These are phyloP conservation scores for Trematomus loennbergii DNA, from an alignment of 2,113 vertebrate genomes.

Conservation along the genomic window DNA sequence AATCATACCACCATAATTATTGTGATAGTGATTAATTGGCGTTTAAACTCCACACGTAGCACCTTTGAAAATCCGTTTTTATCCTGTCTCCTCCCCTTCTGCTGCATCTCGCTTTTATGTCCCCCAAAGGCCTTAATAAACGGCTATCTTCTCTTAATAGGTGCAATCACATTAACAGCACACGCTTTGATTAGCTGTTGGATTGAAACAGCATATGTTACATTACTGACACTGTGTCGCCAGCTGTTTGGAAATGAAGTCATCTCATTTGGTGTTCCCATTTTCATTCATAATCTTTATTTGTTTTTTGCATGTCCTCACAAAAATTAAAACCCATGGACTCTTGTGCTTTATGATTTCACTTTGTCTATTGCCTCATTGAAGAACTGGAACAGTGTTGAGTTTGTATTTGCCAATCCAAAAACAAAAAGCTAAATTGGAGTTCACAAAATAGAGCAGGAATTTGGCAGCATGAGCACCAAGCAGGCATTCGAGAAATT, in stretches of 20 bases:
- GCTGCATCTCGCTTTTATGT: background rate
- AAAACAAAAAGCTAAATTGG: too few species aligned
- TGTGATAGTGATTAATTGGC: background rate
- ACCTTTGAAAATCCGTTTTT: constrained; percentile 1
- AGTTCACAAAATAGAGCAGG: too few species aligned
- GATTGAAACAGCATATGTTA: constrained; percentile 22
- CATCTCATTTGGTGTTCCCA: background rate
- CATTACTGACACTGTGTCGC: background rate
- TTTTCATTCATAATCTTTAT: background rate
- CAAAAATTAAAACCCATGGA: too few species aligned
- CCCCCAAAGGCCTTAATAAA: constrained; percentile 33
- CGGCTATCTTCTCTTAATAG: constrained; percentile 21
- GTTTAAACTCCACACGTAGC: background rate
- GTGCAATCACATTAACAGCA: constrained; percentile 29
- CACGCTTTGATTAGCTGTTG: constrained; percentile 10
- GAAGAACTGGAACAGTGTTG: too few species aligned
- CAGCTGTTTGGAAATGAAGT: constrained; percentile 34
- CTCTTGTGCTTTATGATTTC: too few species aligned
- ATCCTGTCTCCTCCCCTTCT: background rate
- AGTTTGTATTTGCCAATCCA: too few species aligned
- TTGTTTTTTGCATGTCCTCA: background rate
- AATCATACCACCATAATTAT: background rate
- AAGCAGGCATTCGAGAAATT: too few species aligned
- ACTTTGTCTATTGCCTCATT: too few species aligned
- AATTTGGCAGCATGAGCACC: too few species aligned